Conservation (phyloP, 1,140 invertebrate species). For the Leptopilina boulardi region DNA sequence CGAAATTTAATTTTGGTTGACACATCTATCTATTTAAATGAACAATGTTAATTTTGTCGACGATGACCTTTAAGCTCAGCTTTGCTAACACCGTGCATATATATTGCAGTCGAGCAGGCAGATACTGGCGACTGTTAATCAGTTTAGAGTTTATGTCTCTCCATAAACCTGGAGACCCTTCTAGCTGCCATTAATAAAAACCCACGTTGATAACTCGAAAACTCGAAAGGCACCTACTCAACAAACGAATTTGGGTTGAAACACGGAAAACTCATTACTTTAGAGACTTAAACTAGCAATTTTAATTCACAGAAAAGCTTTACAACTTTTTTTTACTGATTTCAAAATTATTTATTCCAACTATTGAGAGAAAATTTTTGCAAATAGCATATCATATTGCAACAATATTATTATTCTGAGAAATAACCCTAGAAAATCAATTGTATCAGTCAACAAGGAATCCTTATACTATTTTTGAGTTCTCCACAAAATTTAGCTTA, state of each 20-base stretch:
- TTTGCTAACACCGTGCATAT: constrained; percentile 75
- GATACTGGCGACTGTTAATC: constrained; percentile 76
- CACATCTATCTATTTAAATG: constrained; percentile 78
- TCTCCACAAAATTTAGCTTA: too few species aligned
- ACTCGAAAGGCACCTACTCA: constrained; percentile 69
- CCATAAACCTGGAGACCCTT: constrained; percentile 72
- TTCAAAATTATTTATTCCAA: too few species aligned
- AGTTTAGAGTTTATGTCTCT: constrained; percentile 77
- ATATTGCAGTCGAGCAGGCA: constrained; percentile 68
- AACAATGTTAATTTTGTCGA: constrained; percentile 76
- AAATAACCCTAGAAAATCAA: too few species aligned
- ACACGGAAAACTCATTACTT: constrained; percentile 59
- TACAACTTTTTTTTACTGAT: too few species aligned
- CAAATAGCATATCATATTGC: too few species aligned
- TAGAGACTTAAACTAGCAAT: constrained; percentile 61
- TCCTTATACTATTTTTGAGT: too few species aligned
- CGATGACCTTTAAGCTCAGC: constrained; percentile 75
- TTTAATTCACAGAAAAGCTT: constrained; percentile 42
- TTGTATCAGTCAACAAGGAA: too few species aligned
- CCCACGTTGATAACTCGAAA: constrained; percentile 76
- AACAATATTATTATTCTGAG: too few species aligned
- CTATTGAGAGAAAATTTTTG: too few species aligned
- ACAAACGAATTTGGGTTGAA: constrained; percentile 51
- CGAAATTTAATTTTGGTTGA: constrained; percentile 69
- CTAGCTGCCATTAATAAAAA: constrained; percentile 76